Evolutionary conservation across 2,888 invertebrate genomes (phyloP).

Genomic region (Limulus polyphemus): DNA sequence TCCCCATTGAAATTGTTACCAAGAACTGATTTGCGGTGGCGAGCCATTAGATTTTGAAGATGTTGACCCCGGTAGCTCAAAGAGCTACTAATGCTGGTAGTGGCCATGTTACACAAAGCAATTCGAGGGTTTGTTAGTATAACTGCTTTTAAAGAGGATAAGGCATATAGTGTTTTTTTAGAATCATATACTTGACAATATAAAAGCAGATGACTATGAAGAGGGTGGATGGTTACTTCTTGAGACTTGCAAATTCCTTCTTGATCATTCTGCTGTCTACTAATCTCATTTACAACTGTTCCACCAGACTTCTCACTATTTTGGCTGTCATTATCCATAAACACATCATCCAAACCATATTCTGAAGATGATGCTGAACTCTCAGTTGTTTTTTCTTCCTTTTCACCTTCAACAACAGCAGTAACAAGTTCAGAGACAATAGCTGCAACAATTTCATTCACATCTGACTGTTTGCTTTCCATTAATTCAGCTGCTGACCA

Average conservation of each 20-base stretch:
- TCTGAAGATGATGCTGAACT: constrained; percentile 16
- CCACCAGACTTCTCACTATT: not conserved
- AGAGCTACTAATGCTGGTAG: constrained; percentile 52
- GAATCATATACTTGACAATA: constrained; percentile 68
- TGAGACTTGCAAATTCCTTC: constrained; percentile 2
- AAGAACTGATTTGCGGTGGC: constrained; percentile 66
- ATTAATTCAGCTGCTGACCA: constrained; percentile 3
- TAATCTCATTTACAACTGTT: not conserved
- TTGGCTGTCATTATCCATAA: not conserved
- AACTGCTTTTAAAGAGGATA: constrained; percentile 59
- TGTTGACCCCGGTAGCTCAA: constrained; percentile 32
- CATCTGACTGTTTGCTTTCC: constrained; percentile 4
- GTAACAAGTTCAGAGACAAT: constrained; percentile 16
- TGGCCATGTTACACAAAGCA: constrained; percentile 60
- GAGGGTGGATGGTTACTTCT: constrained; percentile 47
- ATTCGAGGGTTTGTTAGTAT: constrained; percentile 55
- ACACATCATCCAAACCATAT: constrained; percentile 19
- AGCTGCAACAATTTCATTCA: constrained; percentile 11
- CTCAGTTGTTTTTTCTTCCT: constrained; percentile 8
- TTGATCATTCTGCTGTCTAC: constrained; percentile 10
- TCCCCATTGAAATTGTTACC: constrained; percentile 45
- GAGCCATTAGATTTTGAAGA: constrained; percentile 45
- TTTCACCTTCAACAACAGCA: constrained; percentile 5
- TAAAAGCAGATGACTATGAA: constrained; percentile 69
- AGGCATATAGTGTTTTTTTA: constrained; percentile 55